phyloP scores from a whole-genome alignment of 2,797 vertebrate genomes.

The Urocyon cinereoargenteus region DNA sequence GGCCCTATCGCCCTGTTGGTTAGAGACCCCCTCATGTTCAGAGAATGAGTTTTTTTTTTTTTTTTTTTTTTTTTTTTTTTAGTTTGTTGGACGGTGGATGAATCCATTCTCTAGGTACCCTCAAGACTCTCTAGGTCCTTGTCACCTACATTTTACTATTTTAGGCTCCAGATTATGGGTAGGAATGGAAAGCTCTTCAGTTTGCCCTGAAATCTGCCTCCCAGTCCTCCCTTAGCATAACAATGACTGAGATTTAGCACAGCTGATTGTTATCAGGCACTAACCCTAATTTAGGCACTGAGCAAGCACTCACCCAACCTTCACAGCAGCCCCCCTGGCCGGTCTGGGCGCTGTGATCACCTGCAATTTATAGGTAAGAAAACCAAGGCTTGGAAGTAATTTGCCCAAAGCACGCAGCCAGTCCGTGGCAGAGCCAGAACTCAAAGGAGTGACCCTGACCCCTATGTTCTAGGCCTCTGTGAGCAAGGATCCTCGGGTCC shows the following conservation, averaged over 20 bases:
- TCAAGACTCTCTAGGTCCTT: background rate
- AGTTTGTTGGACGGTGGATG: background rate
- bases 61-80: background rate
- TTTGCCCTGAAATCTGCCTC: background rate
- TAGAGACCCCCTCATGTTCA: background rate
- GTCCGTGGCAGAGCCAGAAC: background rate
- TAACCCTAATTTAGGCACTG: background rate
- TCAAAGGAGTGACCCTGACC: background rate
- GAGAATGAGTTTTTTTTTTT: background rate
- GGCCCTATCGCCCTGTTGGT: background rate
- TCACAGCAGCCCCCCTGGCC: background rate
- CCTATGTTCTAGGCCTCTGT: accelerated
- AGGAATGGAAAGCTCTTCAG: background rate
- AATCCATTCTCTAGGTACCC: background rate
- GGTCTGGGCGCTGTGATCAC: accelerated
- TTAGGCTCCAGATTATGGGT: background rate
- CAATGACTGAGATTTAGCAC: background rate
- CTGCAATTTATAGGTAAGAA: background rate
- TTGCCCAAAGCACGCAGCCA: background rate
- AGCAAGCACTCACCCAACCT: background rate
- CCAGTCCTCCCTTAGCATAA: background rate
- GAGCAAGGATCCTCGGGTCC: background rate
- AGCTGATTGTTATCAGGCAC: background rate
- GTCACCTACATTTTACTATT: background rate
- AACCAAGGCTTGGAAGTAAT: background rate